phyloP scores from a whole-genome alignment of 2,797 vertebrate species.

The Rhabdophis nuchalis region DNA sequence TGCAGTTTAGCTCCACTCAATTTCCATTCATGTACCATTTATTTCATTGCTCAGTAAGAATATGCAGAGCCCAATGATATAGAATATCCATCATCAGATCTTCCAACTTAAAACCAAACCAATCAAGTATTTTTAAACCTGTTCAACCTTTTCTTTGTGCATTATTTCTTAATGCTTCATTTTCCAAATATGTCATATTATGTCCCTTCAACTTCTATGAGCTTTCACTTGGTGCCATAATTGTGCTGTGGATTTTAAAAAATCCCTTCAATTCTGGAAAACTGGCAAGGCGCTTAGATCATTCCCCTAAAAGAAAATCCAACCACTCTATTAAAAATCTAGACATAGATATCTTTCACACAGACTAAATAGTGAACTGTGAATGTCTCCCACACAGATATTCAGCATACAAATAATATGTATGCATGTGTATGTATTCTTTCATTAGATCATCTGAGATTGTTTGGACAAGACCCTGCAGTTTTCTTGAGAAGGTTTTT shows the following conservation, averaged over 20 bases:
- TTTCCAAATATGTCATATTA: background rate
- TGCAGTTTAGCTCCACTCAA: background rate
- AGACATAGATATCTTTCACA: background rate
- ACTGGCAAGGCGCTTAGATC: background rate
- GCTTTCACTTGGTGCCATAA: background rate
- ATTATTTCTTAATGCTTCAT: background rate
- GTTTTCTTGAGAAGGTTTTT: background rate
- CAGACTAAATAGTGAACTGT: background rate
- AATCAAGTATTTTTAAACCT: background rate
- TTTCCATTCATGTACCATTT: background rate
- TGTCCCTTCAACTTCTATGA: background rate
- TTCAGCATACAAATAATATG: background rate
- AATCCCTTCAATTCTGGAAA: background rate
- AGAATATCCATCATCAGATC: background rate
- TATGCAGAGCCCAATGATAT: background rate
- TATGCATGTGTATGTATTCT: background rate
- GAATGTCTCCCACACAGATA: background rate
- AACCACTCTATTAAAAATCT: background rate
- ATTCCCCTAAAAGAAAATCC: background rate
- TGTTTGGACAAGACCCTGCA: background rate
- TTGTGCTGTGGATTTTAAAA: background rate
- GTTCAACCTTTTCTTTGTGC: background rate
- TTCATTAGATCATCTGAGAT: background rate
- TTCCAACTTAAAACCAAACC: background rate
- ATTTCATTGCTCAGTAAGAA: background rate